Evolutionary conservation across 2,888 invertebrate species (phyloP).

Genomic region (Cremastinae sp.): DNA sequence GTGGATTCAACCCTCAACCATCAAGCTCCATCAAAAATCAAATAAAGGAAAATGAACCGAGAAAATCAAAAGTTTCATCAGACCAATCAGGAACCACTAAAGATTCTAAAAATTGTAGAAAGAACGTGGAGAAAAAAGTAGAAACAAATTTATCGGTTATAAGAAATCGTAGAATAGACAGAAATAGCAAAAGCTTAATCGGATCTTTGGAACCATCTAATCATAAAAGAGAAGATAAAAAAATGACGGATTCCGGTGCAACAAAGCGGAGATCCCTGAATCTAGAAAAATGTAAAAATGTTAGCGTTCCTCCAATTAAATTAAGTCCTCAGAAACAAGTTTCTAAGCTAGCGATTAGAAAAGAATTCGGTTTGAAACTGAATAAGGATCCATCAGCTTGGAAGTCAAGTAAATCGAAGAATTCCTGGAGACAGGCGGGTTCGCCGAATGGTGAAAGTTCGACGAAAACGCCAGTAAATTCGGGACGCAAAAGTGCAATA

Average conservation of each 20-base stretch:
- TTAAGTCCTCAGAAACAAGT: constrained; percentile 30
- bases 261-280: constrained; percentile 5
- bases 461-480: constrained; percentile 17
- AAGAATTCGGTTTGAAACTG: constrained; percentile 69
- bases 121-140: background rate
- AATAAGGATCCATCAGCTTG: constrained; percentile 57
- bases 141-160: background rate
- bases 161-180: constrained; percentile 3
- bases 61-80: constrained; percentile 25
- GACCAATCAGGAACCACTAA: constrained; percentile 22
- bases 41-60: constrained; percentile 28
- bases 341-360: constrained; percentile 59
- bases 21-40: constrained; percentile 54
- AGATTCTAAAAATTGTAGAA: background rate
- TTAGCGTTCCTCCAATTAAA: background rate
- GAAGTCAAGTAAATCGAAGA: constrained; percentile 47
- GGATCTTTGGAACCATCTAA: background rate
- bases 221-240: background rate
- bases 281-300: constrained; percentile 15
- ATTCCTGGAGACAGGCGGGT: constrained; percentile 61
- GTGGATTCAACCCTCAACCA: constrained; percentile 60
- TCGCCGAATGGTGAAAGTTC: constrained; percentile 2
- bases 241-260: constrained; percentile 11
- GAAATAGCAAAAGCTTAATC: constrained; percentile 7
- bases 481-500: constrained; percentile 65